phyloP scores from a whole-genome alignment of 1,140 invertebrate species.

The Papilio glaucus region DNA sequence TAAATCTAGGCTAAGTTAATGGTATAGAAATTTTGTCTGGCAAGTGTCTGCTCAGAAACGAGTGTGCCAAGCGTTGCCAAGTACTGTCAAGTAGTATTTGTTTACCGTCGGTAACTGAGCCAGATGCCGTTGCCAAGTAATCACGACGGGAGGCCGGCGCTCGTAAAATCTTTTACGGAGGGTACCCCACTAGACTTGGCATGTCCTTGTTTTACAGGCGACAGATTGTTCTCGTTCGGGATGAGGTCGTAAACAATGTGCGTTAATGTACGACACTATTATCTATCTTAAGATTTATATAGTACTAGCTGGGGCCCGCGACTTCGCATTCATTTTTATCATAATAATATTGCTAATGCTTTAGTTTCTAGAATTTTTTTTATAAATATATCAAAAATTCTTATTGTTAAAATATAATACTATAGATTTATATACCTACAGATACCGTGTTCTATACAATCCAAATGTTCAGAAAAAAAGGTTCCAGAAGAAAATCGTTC shows the following conservation, averaged over 20 bases:
- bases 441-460: too few species aligned
- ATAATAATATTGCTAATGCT: not conserved
- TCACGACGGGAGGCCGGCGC: not conserved
- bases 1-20: slow-evolving; percentile 9
- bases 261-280: not conserved
- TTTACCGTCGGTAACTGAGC: slow-evolving; percentile 6
- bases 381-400: too few species aligned
- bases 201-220: not conserved
- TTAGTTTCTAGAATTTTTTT: too few species aligned
- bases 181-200: not conserved
- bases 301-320: not conserved
- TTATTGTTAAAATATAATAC: too few species aligned
- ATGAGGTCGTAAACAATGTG: slow-evolving; percentile 1
- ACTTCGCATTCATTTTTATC: not conserved
- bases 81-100: not conserved
- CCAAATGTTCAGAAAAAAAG: too few species aligned
- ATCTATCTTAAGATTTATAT: not conserved
- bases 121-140: slow-evolving; percentile 17
- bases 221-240: not conserved
- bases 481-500: too few species aligned
- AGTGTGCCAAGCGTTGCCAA: not conserved
- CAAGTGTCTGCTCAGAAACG: not conserved
- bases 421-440: too few species aligned
- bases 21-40: slow-evolving; percentile 2
- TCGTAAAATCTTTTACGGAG: not conserved